Percentiles rank a stretch among this genome's conserved stretches.
Evolutionary conservation across 2,888 invertebrate genomes (phyloP).

Genomic region (Tachina grossa): DNA sequence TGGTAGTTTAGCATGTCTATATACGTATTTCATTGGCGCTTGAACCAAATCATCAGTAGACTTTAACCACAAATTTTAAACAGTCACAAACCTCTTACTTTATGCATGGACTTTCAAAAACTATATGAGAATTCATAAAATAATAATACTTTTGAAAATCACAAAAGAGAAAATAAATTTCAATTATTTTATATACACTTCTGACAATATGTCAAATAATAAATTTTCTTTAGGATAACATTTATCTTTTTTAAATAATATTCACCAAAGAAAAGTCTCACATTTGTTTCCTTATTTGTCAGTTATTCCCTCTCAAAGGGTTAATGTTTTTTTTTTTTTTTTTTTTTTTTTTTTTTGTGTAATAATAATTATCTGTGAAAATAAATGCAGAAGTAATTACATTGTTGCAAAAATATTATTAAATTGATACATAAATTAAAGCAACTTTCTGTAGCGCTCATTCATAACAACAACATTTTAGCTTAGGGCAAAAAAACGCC

Average conservation of each 20-base stretch:
- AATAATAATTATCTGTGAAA: slow-evolving; percentile 36
- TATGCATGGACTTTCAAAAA: too few species aligned
- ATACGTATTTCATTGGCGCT: too few species aligned
- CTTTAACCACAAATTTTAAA: too few species aligned
- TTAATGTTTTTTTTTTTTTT: background rate
- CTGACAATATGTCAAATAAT: too few species aligned
- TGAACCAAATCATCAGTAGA: too few species aligned
- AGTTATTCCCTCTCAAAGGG: background rate
- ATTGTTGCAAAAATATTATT: slow-evolving; percentile 33
- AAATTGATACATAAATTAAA: slow-evolving; percentile 19
- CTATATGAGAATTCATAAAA: too few species aligned
- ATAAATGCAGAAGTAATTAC: slow-evolving; percentile 21
- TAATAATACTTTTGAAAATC: too few species aligned
- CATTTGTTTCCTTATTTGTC: background rate
- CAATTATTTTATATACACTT: too few species aligned
- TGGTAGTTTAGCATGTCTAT: too few species aligned
- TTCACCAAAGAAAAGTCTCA: background rate
- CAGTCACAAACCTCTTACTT: too few species aligned
- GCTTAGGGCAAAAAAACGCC: background rate
- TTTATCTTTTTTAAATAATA: background rate
- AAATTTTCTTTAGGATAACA: too few species aligned
- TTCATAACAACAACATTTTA: background rate
- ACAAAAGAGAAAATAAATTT: too few species aligned
- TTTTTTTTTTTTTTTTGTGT: background rate
- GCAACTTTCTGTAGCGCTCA: background rate